Conservation (phyloP, 1,140 invertebrate species). For the Asobara japonica region DNA sequence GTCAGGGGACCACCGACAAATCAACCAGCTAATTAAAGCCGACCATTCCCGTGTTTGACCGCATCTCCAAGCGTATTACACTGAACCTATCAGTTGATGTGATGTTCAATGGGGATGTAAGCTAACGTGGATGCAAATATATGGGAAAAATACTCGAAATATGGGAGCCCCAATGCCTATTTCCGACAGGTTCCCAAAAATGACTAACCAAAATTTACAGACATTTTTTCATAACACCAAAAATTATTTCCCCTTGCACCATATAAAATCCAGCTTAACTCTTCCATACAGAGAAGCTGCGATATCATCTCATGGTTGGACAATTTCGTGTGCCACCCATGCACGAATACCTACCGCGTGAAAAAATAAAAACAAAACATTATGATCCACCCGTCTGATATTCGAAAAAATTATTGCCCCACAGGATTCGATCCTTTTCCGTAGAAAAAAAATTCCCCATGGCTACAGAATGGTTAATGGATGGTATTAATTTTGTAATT, state of each 20-base stretch:
- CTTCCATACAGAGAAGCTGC: background rate
- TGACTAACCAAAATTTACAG: too few species aligned
- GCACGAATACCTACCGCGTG: background rate
- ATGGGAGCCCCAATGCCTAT: too few species aligned
- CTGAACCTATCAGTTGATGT: background rate
- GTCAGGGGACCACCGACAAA: constrained; percentile 37
- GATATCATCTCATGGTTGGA: background rate
- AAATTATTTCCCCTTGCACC: too few species aligned
- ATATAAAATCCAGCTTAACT: too few species aligned
- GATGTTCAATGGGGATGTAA: background rate
- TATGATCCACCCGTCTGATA: constrained; percentile 6
- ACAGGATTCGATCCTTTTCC: background rate
- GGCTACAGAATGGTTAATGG: constrained; percentile 44
- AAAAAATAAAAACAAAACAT: background rate
- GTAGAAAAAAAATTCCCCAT: background rate
- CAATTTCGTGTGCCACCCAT: background rate
- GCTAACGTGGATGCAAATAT: too few species aligned
- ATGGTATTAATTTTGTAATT: constrained; percentile 64
- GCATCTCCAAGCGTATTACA: constrained; percentile 30
- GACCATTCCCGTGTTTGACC: constrained; percentile 17
- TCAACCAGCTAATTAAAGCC: constrained; percentile 45
- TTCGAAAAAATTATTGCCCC: background rate
- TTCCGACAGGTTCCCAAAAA: too few species aligned
- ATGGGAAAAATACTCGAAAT: too few species aligned
- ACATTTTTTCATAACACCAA: too few species aligned